Conservation (phyloP, 92 coral and sea anemone species). For the Parazoanthus swiftii region DNA sequence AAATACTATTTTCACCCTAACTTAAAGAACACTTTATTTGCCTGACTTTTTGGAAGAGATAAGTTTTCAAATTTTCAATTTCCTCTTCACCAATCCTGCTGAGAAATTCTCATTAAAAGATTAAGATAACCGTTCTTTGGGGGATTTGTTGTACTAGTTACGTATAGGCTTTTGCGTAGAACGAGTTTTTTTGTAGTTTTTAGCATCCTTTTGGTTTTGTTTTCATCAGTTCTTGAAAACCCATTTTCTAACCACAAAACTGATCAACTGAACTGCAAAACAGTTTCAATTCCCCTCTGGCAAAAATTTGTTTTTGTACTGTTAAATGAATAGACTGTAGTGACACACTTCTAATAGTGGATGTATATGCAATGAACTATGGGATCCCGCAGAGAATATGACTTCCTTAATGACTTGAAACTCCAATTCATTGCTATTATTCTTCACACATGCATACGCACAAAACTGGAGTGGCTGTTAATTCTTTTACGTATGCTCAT, state of each 20-base stretch:
- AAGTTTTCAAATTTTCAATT: background rate
- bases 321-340: background rate
- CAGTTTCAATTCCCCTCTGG: background rate
- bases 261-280: background rate
- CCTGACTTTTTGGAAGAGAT: background rate
- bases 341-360: background rate
- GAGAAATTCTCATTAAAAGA: background rate
- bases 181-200: background rate
- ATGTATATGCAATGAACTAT: background rate
- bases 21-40: background rate
- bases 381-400: background rate
- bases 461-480: background rate
- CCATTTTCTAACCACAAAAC: background rate
- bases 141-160: background rate
- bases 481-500: no score
- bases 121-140: background rate
- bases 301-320: no score
- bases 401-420: background rate
- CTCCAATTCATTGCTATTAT: background rate
- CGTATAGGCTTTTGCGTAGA: background rate
- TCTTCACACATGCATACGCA: background rate
- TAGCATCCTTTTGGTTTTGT: background rate
- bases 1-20: background rate
- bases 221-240: background rate
- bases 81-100: slow-evolving; percentile 1